Conservation (phyloP, 2,797 vertebrate genomes). For the Loris lydekkerianus region DNA sequence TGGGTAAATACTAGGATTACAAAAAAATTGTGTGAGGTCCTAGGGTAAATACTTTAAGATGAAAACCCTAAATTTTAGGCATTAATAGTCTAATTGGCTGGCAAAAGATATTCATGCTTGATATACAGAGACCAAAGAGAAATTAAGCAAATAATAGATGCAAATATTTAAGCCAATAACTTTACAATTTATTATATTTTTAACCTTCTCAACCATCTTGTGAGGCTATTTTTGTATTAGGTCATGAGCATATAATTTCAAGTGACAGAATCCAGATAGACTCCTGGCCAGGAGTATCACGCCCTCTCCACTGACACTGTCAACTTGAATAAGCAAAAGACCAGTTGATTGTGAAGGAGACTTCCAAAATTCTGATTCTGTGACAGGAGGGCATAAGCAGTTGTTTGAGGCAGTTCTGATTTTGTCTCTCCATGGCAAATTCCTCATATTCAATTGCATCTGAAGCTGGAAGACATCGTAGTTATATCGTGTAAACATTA, state of each 20-base stretch:
- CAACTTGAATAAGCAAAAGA: neutral
- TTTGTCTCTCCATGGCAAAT: neutral
- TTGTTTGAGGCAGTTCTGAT: neutral
- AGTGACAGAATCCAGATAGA: neutral
- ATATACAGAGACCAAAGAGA: neutral
- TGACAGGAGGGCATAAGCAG: rapidly evolving
- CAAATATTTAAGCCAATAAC: neutral
- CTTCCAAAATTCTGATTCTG: neutral
- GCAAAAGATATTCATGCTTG: neutral
- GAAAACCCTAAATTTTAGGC: neutral
- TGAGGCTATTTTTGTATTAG: neutral
- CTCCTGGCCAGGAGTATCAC: neutral
- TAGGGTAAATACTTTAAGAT: neutral
- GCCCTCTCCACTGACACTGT: neutral
- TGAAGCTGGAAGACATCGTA: neutral
- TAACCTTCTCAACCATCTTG: neutral
- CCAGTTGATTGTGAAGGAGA: neutral
- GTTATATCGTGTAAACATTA: constrained; percentile 1
- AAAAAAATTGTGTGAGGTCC: neutral
- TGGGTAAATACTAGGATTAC: neutral
- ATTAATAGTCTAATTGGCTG: neutral
- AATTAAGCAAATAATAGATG: neutral
- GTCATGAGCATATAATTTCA: neutral
- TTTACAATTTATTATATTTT: neutral
- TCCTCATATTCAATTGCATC: neutral